Percentiles rank a stretch among this genome's conserved stretches.
Conservation (phyloP, 1,140 invertebrate species). For the Portunus trituberculatus region DNA sequence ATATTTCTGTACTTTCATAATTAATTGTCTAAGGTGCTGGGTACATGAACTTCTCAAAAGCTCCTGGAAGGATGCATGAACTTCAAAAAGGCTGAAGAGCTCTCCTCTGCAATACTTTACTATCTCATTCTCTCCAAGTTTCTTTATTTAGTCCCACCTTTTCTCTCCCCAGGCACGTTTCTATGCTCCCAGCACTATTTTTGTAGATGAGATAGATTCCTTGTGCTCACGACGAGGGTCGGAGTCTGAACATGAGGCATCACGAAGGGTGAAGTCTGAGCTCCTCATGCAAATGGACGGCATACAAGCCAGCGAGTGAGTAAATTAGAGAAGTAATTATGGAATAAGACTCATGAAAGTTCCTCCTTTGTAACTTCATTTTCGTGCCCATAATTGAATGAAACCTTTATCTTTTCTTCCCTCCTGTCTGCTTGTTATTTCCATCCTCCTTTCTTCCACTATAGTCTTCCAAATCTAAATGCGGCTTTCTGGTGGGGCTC, state of each 20-base stretch:
- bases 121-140: background rate
- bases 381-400: too few species aligned
- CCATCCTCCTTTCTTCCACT: background rate
- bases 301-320: constrained; percentile 85
- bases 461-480: background rate
- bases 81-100: too few species aligned
- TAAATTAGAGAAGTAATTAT: background rate
- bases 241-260: constrained; percentile 99
- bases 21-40: too few species aligned
- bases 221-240: constrained; percentile 97
- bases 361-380: too few species aligned
- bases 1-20: too few species aligned
- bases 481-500: too few species aligned
- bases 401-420: background rate
- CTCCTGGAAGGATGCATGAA: too few species aligned
- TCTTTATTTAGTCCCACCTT: background rate
- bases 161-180: constrained; percentile 89
- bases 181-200: constrained; percentile 99
- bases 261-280: constrained; percentile 98
- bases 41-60: too few species aligned
- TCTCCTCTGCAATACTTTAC: background rate
- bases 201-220: constrained; percentile 99
- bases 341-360: too few species aligned
- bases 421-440: background rate
- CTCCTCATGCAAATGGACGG: constrained; percentile 99